These are phyloP conservation scores for Lottia gigantea DNA, from an alignment of 2,888 invertebrate species.

Conservation along the genomic window DNA sequence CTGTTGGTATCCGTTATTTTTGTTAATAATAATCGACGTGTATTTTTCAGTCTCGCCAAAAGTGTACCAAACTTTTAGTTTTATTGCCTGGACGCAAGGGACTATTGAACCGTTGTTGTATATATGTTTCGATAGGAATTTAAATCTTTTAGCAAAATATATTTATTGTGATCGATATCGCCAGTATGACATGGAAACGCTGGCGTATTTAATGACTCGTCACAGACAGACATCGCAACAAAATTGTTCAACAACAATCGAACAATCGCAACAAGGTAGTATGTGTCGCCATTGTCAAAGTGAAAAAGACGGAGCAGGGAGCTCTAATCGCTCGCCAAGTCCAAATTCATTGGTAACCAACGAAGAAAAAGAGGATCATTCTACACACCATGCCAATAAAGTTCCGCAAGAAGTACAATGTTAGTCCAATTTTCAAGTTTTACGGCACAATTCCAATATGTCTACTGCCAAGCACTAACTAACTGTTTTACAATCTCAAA, in stretches of 20 bases:
- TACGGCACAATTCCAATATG: too few relatives aligned
- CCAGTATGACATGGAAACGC: constrained; percentile 40
- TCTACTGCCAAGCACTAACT: too few relatives aligned
- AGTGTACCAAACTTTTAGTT: constrained; percentile 66
- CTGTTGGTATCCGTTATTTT: constrained; percentile 67
- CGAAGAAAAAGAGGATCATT: neutral
- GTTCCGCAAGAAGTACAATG: constrained; percentile 5
- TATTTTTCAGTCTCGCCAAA: constrained; percentile 61
- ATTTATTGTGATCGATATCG: constrained; percentile 53
- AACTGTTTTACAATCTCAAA: too few relatives aligned
- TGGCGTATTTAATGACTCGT: constrained; percentile 46
- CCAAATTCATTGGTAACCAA: neutral
- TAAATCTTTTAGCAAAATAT: constrained; percentile 56
- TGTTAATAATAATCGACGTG: constrained; percentile 63
- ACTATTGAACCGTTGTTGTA: constrained; percentile 65
- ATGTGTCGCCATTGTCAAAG: constrained; percentile 8
- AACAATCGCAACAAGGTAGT: constrained; percentile 5
- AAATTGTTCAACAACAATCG: constrained; percentile 15
- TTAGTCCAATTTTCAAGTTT: neutral
- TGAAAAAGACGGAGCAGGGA: constrained; percentile 1
- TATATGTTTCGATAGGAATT: constrained; percentile 64
- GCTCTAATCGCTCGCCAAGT: constrained; percentile 6
- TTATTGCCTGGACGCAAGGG: constrained; percentile 67
- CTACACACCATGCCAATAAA: neutral
- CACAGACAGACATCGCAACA: constrained; percentile 22